Evolutionary conservation across 2,888 invertebrate species (phyloP), one percentile per base, ranked within the genome.

Genomic region (Choristoneura rosaceana): DNA sequence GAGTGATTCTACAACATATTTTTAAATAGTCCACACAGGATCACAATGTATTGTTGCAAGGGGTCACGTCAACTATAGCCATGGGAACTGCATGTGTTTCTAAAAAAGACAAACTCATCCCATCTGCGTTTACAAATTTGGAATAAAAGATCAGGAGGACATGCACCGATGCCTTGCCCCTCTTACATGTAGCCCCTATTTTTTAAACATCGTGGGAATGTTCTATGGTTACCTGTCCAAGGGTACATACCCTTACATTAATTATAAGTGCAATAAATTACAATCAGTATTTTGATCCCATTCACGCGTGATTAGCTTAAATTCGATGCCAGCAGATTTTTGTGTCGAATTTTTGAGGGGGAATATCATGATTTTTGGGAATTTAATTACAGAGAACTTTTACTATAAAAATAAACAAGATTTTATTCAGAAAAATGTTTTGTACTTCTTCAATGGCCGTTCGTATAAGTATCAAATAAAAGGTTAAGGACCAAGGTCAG

Each of bases 201-300:
- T 86, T 87, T 87, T 87, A 87, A 82, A 80, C 83, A 83, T 84
- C 93, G 93, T 93, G 93, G 93, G 93, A 93, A 93, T 82, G 73
- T 69, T 70, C 69, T 75, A 66, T 74, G 73, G 76, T 88, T 90
- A 90, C 91, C 90, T 91, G 90, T 85, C 80, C 74, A 80, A 79
- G 79, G 75, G 64, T 59, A 52, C 75, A 78, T 80, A 87, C 90
- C 90, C 87, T 88, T 81, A 86, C 76, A 79, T 86, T 91, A 89
- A 90, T 90, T 91, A 88, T 86, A 84, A 87, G 84, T 85, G 88
- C 90, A 87, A 93, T 92, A 93, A 91, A 90, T 93, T 89, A 89
- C 85, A 92, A 91, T 91, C 89, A 88, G 87, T 88, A 88, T 91
- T 90, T 90, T 88, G 88, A 90, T 90, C 83, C 80, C 78, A 81